A percentile compares a stretch with the other conserved stretches of the same genome.
These are phyloP conservation scores for Tragelaphus oryx DNA, from an alignment of 2,797 vertebrate species.

Conservation along the genomic window DNA sequence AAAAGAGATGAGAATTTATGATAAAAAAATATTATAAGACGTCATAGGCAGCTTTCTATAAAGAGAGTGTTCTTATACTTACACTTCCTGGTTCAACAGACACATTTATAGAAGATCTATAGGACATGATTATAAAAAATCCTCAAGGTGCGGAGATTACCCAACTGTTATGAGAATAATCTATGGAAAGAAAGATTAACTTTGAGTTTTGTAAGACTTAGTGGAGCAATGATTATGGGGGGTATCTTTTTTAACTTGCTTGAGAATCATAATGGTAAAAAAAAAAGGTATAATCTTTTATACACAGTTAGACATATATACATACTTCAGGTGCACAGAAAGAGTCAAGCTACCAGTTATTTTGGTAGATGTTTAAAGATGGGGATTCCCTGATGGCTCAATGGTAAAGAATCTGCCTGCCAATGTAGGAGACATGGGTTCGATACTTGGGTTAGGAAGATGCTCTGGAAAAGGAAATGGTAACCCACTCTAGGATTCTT, in stretches of 20 bases:
- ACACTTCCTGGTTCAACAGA: slow-evolving; percentile 69
- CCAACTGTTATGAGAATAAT: slow-evolving; percentile 44
- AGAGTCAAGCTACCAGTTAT: background rate
- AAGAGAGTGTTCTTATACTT: slow-evolving; percentile 73
- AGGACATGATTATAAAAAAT: slow-evolving; percentile 65
- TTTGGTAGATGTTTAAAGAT: background rate
- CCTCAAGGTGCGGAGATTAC: slow-evolving; percentile 67
- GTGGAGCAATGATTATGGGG: slow-evolving; percentile 6
- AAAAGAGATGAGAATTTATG: slow-evolving; percentile 66
- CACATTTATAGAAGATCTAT: slow-evolving; percentile 62
- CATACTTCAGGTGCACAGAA: slow-evolving; percentile 12
- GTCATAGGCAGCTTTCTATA: slow-evolving; percentile 22
- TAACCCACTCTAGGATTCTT: background rate
- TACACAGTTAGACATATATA: slow-evolving; percentile 19
- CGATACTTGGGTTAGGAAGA: background rate
- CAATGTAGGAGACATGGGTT: background rate
- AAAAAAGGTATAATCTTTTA: slow-evolving; percentile 17
- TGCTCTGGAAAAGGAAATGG: background rate
- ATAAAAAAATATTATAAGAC: slow-evolving; percentile 64
- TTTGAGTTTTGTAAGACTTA: slow-evolving; percentile 14
- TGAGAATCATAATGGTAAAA: slow-evolving; percentile 27
- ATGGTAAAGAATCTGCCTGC: background rate
- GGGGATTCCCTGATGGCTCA: background rate
- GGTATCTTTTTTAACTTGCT: background rate
- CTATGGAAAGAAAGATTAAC: slow-evolving; percentile 39